A percentile compares a stretch with the other conserved stretches of the same genome.
These are phyloP conservation scores for Bombycilla garrulus DNA, from an alignment of 2,113 vertebrate species.

Conservation along the genomic window DNA sequence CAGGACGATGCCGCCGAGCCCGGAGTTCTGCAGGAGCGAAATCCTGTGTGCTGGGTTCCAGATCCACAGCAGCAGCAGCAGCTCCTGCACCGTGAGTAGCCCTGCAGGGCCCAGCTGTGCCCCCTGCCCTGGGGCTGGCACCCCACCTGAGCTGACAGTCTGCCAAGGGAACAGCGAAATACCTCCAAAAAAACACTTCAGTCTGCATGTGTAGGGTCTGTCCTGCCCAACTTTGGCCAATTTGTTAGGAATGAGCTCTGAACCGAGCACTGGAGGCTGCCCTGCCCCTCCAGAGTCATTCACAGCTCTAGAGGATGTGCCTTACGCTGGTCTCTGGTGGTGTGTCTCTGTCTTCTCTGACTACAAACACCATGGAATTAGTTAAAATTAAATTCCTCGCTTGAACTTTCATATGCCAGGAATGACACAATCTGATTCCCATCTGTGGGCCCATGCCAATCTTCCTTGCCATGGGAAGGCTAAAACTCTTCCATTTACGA, in stretches of 20 bases:
- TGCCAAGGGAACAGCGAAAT: not conserved
- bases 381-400: not conserved
- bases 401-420: not conserved
- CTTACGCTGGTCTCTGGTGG: not conserved
- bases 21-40: conserved; percentile 64
- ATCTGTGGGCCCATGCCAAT: not conserved
- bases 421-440: not conserved
- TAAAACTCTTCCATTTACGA: not conserved
- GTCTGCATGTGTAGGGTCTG: not conserved
- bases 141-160: not conserved
- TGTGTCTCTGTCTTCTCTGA: not conserved
- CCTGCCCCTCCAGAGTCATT: not conserved
- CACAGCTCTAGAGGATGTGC: not conserved
- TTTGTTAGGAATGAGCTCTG: not conserved
- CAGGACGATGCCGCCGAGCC: conserved; percentile 30
- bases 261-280: not conserved
- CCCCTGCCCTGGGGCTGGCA: not conserved
- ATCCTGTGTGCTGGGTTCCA: conserved; percentile 75
- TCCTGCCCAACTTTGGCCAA: not conserved
- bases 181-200: not conserved
- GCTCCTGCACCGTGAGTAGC: conserved; percentile 64
- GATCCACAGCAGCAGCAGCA: conserved; percentile 44
- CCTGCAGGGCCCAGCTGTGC: not conserved
- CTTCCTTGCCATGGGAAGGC: not conserved
- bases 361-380: not conserved